These are phyloP conservation scores for Drosophila subsilvestris DNA, from an alignment of 2,888 invertebrate species.

Conservation along the genomic window DNA sequence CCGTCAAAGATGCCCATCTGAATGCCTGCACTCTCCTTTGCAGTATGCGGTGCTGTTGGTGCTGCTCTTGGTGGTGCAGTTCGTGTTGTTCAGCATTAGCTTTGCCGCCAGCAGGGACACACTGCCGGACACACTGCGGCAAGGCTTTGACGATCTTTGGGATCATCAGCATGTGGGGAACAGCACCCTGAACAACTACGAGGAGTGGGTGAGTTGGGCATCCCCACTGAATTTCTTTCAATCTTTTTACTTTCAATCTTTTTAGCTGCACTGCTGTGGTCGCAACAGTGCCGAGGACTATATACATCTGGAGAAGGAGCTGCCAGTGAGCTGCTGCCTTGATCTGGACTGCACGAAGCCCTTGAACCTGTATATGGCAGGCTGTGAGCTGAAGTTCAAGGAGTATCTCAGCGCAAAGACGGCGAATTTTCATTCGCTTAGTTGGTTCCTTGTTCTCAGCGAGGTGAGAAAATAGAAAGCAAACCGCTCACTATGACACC, in stretches of 20 bases:
- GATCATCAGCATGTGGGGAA: conserved; percentile 56
- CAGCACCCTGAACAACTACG: conserved; percentile 66
- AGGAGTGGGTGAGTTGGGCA: conserved; percentile 75
- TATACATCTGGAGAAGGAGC: conserved; percentile 65
- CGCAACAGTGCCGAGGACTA: conserved; percentile 78
- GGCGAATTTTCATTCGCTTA: conserved; percentile 70
- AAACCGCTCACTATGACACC: not conserved
- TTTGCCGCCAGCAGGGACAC: conserved; percentile 63
- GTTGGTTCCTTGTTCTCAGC: conserved; percentile 72
- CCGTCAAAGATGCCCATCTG: no score
- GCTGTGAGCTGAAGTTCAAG: conserved; percentile 73
- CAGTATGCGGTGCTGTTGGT: conserved; percentile 78
- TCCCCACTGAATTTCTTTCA: no score
- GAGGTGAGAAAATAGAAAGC: no score
- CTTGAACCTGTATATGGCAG: conserved; percentile 69
- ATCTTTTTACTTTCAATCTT: conserved; percentile 17
- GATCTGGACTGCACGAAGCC: conserved; percentile 70
- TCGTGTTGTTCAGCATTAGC: conserved; percentile 76
- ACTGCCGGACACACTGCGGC: conserved; percentile 57
- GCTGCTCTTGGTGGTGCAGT: conserved; percentile 73
- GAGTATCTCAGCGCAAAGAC: conserved; percentile 74
- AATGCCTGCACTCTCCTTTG: not conserved
- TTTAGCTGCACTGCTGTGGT: conserved; percentile 78
- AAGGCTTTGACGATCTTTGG: conserved; percentile 80
- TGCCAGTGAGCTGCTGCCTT: conserved; percentile 73